Evolutionary conservation across 1,140 invertebrate genomes (phyloP).

Genomic region (Arion vulgaris): DNA sequence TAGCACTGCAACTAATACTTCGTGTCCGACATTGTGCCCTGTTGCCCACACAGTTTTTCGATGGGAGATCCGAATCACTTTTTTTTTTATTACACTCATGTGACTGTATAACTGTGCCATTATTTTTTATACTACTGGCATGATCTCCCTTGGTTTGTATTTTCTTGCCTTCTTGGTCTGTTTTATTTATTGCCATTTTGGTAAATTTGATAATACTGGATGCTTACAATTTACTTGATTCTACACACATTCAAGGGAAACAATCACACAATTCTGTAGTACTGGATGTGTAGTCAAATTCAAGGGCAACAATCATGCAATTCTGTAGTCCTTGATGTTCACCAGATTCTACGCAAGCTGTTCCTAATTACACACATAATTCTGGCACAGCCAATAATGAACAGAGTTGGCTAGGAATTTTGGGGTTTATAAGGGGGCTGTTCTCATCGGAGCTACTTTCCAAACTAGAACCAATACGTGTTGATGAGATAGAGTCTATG

Average conservation of each 20-base stretch:
- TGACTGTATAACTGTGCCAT: background rate
- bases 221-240: no score
- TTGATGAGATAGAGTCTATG: background rate
- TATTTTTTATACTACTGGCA: no score
- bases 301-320: no score
- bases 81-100: background rate
- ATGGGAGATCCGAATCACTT: background rate
- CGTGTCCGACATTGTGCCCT: background rate
- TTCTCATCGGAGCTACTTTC: background rate
- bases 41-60: background rate
- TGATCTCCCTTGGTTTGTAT: no score
- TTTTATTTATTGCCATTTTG: background rate
- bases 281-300: no score
- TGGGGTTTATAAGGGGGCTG: background rate
- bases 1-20: background rate
- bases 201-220: no score
- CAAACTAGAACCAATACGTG: conserved; percentile 13
- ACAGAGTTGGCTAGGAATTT: background rate
- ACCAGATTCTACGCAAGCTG: background rate
- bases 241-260: no score
- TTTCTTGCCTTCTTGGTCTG: background rate
- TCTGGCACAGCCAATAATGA: background rate
- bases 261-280: no score
- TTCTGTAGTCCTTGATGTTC: background rate
- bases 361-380: background rate